These are phyloP conservation scores for Epizoanthus rinbou DNA, from an alignment of 92 coral and sea anemone genomes.

Conservation along the genomic window DNA sequence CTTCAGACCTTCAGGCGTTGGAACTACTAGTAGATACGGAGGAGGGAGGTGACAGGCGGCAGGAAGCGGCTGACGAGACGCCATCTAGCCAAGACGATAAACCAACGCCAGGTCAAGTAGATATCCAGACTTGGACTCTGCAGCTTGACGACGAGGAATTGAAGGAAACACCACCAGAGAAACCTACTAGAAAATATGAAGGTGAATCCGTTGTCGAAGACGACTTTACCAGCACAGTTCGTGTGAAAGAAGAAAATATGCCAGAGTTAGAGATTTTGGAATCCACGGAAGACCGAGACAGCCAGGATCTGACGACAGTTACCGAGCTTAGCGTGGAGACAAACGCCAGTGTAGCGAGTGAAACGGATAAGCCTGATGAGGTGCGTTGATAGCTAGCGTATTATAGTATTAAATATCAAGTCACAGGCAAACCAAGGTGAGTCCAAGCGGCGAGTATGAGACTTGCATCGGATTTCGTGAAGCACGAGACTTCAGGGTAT, in stretches of 20 bases:
- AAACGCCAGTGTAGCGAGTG: constrained; percentile 9
- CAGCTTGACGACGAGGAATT: neutral
- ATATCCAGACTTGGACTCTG: neutral
- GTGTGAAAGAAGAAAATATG: constrained; percentile 22
- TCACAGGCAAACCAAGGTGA: neutral
- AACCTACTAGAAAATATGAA: constrained; percentile 9
- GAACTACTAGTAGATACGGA: constrained; percentile 2
- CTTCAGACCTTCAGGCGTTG: constrained; percentile 14
- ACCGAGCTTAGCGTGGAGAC: neutral
- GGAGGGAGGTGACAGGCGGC: neutral
- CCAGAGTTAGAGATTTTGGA: constrained; percentile 36
- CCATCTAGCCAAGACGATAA: constrained; percentile 1
- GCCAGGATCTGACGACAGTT: constrained; percentile 34
- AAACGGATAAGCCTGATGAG: constrained; percentile 17
- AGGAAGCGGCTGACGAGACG: neutral
- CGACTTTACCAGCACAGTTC: constrained; percentile 16
- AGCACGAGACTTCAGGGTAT: too few species aligned
- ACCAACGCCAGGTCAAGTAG: neutral
- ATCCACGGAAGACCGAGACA: neutral
- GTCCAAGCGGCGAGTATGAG: too few species aligned
- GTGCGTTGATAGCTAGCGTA: constrained; percentile 6
- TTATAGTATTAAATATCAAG: neutral
- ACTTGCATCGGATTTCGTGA: too few species aligned
- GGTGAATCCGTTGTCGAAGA: constrained; percentile 21
- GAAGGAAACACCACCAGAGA: constrained; percentile 6